Base-by-base conservation (phyloP, 2,888 invertebrate species). In the Hydrotaea cyrtoneurina region DNA sequence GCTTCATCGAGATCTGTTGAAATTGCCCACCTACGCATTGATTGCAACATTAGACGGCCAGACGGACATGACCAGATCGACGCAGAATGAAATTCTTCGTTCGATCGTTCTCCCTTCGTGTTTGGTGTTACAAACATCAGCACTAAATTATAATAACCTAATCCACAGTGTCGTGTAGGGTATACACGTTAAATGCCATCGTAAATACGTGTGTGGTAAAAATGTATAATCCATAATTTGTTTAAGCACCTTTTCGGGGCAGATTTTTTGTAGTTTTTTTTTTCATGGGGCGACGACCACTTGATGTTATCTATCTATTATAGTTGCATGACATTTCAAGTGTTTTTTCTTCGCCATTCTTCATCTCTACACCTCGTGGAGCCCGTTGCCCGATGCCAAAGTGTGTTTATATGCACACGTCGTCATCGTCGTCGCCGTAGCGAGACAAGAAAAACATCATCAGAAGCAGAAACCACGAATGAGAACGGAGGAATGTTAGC, bases 261-360 rank as follows among this genome's bases (percentile, higher is more conserved):
- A 55, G 31, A 55, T 76, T 76, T 23, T 11, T 50, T 50, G 11
- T 26, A 19, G 3, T 31, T 53, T 46, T 2, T 2, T 23, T 43
- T 26, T 57, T 57, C 79, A 79, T 50, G 76, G 66, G 57, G 73
- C 72, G 76, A 53, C 76, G 76, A 66, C 76, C 75, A 80, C 76
- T 76, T 79, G 55, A 75, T 82, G 69, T 43, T 75, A 55, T 76
- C 59, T 75, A 59, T 75, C 55, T 77, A 71, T 62, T 83, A 66
- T 64, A 75, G 78, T 79, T 79, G 71, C 79, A 83, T 76, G 82
- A 79, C 79, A 83, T 83, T 79, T 79, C 76, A 83, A 76, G 79
- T 83, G 79, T 83, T 80, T 66, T 69, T 46, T n/a, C 73, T 50
- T 59, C 15, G 69, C 73, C 80, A 66, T 80, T 74, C 74, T 75